These are phyloP conservation scores for Tadarida brasiliensis DNA, from an alignment of 2,797 vertebrate species.

Conservation along the genomic window DNA sequence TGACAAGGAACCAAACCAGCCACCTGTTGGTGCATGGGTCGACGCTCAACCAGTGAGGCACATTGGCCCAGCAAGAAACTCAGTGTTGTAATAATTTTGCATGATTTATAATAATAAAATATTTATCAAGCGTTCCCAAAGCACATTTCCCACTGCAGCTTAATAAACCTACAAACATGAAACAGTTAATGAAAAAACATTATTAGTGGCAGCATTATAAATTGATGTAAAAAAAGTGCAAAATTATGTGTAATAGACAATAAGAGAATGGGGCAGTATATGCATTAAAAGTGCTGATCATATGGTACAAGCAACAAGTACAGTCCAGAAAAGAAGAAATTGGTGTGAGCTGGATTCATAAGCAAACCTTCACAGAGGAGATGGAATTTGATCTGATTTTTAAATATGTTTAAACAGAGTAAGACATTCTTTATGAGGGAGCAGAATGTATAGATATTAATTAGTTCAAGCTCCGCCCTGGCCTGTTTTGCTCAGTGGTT, in stretches of 20 bases:
- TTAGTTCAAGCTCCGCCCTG: neutral
- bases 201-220: conserved; percentile 22
- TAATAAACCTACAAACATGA: conserved; percentile 45
- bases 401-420: conserved; percentile 30
- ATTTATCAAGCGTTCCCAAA: conserved; percentile 8
- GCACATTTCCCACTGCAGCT: neutral
- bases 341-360: neutral
- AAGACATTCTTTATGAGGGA: neutral
- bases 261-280: conserved; percentile 27
- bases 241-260: conserved; percentile 4
- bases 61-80: neutral
- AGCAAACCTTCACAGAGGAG: conserved; percentile 11
- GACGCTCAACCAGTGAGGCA: too few species aligned
- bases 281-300: conserved; percentile 8
- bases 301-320: neutral
- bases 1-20: too few species aligned
- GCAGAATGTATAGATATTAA: neutral
- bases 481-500: too few species aligned
- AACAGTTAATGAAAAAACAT: conserved; percentile 59
- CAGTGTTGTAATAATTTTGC: conserved; percentile 4
- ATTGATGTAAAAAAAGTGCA: neutral
- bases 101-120: conserved; percentile 46
- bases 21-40: too few species aligned
- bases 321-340: conserved; percentile 30
- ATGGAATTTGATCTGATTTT: conserved; percentile 49